These are phyloP conservation scores for Micromussa lordhowensis DNA, from an alignment of 92 coral and sea anemone genomes.

Conservation along the genomic window DNA sequence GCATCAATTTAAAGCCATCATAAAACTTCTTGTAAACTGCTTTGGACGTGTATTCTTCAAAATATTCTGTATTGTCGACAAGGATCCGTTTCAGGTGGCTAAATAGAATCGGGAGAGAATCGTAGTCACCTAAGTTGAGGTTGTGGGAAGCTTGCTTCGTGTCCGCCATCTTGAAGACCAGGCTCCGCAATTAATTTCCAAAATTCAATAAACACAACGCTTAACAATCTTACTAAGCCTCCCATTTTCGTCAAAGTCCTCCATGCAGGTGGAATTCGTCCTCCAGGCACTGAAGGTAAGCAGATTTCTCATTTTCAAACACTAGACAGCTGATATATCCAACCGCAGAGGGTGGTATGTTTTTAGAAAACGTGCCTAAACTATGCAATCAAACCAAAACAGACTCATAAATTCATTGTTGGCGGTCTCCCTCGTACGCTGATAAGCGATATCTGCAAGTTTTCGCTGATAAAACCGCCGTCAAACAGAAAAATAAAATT, in stretches of 20 bases:
- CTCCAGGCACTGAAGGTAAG: not conserved
- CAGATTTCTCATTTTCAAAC: constrained; percentile 11
- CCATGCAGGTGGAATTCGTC: not conserved
- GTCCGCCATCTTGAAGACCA: constrained; percentile 47
- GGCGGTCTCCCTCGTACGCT: not conserved
- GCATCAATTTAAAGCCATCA: constrained; percentile 80
- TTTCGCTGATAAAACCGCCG: constrained; percentile 4
- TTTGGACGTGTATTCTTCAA: constrained; percentile 58
- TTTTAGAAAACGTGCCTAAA: not conserved
- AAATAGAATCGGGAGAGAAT: constrained; percentile 43
- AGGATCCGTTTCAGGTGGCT: constrained; percentile 77
- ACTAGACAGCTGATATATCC: not conserved
- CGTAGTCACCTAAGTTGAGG: constrained; percentile 32
- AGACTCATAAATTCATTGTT: not conserved
- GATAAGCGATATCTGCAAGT: not conserved
- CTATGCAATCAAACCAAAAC: not conserved
- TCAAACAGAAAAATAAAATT: not conserved
- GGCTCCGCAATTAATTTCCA: not conserved
- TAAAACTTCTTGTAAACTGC: constrained; percentile 75
- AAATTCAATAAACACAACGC: not conserved
- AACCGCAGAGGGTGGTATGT: not conserved
- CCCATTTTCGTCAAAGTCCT: constrained; percentile 17
- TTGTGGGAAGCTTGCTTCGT: constrained; percentile 11
- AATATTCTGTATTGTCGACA: constrained; percentile 77
- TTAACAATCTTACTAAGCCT: constrained; percentile 1